These are phyloP conservation scores for Aldabrachelys gigantea DNA, from an alignment of 2,113 vertebrate genomes.

Conservation along the genomic window DNA sequence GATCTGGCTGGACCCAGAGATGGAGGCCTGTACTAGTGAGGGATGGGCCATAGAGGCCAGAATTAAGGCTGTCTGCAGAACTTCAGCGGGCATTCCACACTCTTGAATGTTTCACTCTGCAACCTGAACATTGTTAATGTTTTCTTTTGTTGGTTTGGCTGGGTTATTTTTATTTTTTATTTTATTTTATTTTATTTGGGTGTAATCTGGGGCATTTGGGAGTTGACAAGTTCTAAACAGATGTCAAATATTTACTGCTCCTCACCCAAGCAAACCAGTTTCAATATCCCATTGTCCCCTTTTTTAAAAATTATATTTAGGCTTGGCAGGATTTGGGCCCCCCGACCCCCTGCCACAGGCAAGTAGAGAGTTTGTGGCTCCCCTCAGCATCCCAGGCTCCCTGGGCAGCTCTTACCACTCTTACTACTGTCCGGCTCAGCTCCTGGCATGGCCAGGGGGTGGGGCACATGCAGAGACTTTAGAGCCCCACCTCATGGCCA, in stretches of 20 bases:
- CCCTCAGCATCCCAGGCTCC: too few species aligned
- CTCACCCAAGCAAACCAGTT: not conserved
- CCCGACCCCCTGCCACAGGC: too few species aligned
- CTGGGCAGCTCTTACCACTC: too few species aligned
- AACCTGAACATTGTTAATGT: not conserved
- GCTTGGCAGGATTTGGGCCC: not conserved
- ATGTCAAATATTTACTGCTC: not conserved
- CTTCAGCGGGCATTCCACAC: not conserved
- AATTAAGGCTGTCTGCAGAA: not conserved
- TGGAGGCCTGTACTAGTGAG: not conserved
- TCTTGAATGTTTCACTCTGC: not conserved
- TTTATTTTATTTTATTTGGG: too few species aligned
- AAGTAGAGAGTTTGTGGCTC: too few species aligned
- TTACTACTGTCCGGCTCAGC: too few species aligned
- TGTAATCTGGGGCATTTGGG: not conserved
- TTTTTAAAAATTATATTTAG: not conserved
- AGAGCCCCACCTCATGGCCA: too few species aligned
- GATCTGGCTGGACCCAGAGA: not conserved
- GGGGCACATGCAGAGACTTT: too few species aligned
- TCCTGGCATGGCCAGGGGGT: too few species aligned
- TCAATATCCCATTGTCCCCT: not conserved
- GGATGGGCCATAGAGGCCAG: not conserved
- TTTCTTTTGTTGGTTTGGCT: not conserved
- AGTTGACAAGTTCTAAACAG: not conserved
- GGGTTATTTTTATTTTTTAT: too few species aligned